Base-by-base conservation (phyloP, 2,113 vertebrate species). In the Tragelaphus buxtoni region DNA sequence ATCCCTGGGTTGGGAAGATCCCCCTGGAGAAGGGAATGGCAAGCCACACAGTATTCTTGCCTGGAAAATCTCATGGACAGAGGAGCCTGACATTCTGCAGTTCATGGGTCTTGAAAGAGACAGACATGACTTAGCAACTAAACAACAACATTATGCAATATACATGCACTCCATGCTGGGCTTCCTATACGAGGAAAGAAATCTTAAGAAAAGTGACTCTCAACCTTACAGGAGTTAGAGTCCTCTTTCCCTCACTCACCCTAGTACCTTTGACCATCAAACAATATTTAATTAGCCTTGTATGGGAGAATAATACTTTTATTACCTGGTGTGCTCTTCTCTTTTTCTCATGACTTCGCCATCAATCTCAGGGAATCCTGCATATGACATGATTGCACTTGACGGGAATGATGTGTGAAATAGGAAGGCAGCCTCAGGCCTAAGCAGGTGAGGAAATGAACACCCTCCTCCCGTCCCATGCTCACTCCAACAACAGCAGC, bases 401-500 rank as follows among this genome's bases (percentile, higher is more conserved):
- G 32, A 55, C 22, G 24, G 49, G 47, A 49, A 6, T 55, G 26
- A 63, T 5, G 8, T 49, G 16, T 61, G 24, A 30, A 63, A 61
- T 7, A 51, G 20, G 72, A 63, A 93, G 20, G 1, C 35, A 61
- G 47, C 55, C 49, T 77, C 2, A 4, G 47, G 42, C 24, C 20
- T 56, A 12, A 85, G 83, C 12, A 47, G 45, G 26, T n/a, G 49
- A 28, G 18, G 24, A 69, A 91, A 13, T 42, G 42, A 55, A 16
- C 24, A 35, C 17, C 47, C 55, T 22, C 14, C 20, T 18, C 32
- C 28, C 18, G 10, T 39, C 30, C 7, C 53, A 0, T 22, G 2
- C 22, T 18, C 5, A 16, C 5, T 45, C 14, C 11, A 0, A n/a
- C 5, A 18, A 7, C 13, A 39, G 11, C n/a, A 56, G 56, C 4